Conservation (phyloP, 2,113 vertebrate genomes). For the Pygoscelis adeliae region DNA sequence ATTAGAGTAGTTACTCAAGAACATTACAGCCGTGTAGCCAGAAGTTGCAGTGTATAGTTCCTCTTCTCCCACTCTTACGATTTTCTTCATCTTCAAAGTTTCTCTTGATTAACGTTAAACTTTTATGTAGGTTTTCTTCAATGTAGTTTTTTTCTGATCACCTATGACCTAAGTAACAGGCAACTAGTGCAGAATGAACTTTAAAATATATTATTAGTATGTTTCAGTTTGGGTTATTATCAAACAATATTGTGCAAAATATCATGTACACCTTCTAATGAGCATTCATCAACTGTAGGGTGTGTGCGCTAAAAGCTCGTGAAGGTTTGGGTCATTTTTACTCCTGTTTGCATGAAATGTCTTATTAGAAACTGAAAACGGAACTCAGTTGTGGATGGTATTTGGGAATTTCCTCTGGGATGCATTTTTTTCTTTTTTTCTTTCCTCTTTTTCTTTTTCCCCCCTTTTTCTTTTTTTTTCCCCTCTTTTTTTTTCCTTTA, state of each 20-base stretch:
- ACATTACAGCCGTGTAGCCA: not conserved
- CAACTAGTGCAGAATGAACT: not conserved
- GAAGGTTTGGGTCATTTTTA: not conserved
- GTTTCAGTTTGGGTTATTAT: not conserved
- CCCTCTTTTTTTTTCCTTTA: not conserved
- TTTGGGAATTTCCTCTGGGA: not conserved
- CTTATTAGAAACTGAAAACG: not conserved
- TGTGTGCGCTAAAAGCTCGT: not conserved
- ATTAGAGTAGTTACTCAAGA: not conserved
- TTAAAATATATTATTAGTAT: not conserved
- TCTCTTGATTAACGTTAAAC: not conserved
- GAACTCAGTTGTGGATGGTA: not conserved
- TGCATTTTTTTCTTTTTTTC: not conserved
- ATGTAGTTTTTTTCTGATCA: not conserved
- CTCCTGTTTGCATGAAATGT: not conserved
- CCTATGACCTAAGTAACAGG: not conserved
- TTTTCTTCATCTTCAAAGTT: not conserved
- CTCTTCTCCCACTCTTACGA: not conserved
- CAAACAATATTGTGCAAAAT: not conserved
- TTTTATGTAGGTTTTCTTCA: not conserved
- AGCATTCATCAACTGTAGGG: not conserved
- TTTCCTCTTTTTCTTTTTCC: fast-evolving
- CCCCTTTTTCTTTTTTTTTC: too few species aligned
- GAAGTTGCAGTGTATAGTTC: not conserved
- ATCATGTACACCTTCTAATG: not conserved